A percentile compares a stretch with the other conserved stretches of the same genome.
These are phyloP conservation scores for Penelope pileata DNA, from an alignment of 2,113 vertebrate species.

Conservation along the genomic window DNA sequence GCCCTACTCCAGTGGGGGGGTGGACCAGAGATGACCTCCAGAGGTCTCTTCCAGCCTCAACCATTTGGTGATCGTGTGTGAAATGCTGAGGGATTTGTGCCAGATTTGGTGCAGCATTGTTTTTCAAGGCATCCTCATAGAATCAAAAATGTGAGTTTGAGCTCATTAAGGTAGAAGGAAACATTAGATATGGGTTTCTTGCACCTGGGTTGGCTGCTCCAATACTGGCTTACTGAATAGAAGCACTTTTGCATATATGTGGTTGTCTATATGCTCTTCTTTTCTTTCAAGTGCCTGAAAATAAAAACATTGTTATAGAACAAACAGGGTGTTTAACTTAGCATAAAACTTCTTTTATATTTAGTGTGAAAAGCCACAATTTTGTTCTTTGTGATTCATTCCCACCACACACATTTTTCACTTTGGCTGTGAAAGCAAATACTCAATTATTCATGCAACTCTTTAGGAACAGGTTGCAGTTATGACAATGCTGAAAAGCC, in stretches of 20 bases:
- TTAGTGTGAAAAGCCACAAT: neutral
- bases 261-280: neutral
- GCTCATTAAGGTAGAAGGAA: neutral
- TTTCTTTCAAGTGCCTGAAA: neutral
- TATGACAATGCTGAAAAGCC: constrained; percentile 21
- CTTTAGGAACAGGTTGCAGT: neutral
- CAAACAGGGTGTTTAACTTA: constrained; percentile 43
- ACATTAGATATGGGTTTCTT: neutral
- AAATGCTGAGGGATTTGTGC: neutral
- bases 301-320: constrained; percentile 14
- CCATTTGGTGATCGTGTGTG: neutral
- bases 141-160: neutral
- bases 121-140: neutral
- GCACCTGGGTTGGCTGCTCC: neutral
- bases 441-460: constrained; percentile 53
- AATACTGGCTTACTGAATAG: neutral
- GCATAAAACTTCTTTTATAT: neutral
- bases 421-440: constrained; percentile 46
- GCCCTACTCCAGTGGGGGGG: neutral
- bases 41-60: neutral
- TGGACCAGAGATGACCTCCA: neutral
- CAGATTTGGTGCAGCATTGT: neutral
- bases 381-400: constrained; percentile 45
- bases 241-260: neutral
- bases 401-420: constrained; percentile 41